Evolutionary conservation across 2,888 invertebrate species (phyloP).

Genomic region (Hirtodrosophila confusa): DNA sequence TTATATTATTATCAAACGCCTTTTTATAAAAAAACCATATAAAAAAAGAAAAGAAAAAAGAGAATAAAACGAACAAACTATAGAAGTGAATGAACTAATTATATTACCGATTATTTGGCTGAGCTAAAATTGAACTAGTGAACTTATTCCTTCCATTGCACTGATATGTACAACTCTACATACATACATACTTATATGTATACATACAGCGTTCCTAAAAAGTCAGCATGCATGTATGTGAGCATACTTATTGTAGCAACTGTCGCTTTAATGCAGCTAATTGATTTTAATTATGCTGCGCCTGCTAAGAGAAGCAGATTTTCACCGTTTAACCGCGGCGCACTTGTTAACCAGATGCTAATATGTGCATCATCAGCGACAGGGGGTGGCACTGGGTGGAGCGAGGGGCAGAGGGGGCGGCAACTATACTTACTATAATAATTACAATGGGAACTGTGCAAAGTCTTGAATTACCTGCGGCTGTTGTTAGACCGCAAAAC

Average conservation of each 20-base stretch:
- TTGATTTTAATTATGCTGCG: conserved; percentile 76
- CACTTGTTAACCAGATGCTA: conserved; percentile 77
- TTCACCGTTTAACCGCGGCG: conserved; percentile 75
- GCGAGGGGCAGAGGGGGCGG: too few species aligned
- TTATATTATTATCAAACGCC: too few species aligned
- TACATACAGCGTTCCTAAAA: too few species aligned
- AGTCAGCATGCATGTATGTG: neutral
- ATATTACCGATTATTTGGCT: too few species aligned
- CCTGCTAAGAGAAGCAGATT: conserved; percentile 65
- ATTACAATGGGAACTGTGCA: conserved; percentile 65
- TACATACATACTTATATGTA: too few species aligned
- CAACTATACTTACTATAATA: conserved; percentile 57
- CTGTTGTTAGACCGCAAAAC: conserved; percentile 59
- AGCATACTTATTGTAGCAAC: conserved; percentile 38
- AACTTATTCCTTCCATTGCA: too few species aligned
- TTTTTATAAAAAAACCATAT: too few species aligned
- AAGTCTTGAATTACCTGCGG: conserved; percentile 68
- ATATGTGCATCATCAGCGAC: conserved; percentile 48
- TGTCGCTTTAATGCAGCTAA: conserved; percentile 52
- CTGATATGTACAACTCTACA: too few species aligned
- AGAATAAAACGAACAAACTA: too few species aligned
- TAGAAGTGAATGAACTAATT: too few species aligned
- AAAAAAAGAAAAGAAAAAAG: too few species aligned
- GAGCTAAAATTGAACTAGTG: too few species aligned
- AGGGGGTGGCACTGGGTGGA: neutral